Evolutionary conservation across 2,888 invertebrate genomes (phyloP).

Genomic region (Hipparchia sbordonii): DNA sequence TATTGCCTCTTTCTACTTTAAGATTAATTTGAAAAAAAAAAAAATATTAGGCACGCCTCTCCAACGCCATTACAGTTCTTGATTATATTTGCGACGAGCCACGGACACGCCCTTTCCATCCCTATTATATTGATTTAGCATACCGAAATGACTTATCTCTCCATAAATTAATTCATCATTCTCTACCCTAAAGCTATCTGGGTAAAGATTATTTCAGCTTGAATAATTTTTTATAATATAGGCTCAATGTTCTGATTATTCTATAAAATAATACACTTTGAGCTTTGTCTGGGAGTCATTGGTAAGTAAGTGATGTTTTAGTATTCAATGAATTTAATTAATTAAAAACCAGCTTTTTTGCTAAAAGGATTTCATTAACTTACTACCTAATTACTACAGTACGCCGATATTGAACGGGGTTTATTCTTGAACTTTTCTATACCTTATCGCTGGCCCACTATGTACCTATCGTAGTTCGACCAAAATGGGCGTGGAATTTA

Average conservation of each 20-base stretch:
- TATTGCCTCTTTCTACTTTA: neutral
- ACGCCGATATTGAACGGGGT: too few species aligned
- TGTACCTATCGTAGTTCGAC: too few species aligned
- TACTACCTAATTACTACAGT: too few species aligned
- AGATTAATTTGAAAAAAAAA: neutral
- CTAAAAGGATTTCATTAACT: neutral
- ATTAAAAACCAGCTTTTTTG: constrained; percentile 29
- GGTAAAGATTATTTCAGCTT: constrained; percentile 38
- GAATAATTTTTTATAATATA: constrained; percentile 49
- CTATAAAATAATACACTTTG: constrained; percentile 82
- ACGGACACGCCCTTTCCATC: constrained; percentile 78
- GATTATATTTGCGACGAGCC: constrained; percentile 81
- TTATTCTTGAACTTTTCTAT: too few species aligned
- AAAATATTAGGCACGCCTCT: constrained; percentile 41
- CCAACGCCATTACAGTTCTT: constrained; percentile 58
- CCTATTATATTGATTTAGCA: constrained; percentile 68
- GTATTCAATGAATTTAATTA: constrained; percentile 63
- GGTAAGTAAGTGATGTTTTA: constrained; percentile 77
- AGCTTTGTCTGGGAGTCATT: constrained; percentile 77
- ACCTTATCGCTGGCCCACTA: too few species aligned
- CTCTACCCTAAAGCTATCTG: constrained; percentile 38
- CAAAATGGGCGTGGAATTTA: too few species aligned
- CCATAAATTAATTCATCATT: constrained; percentile 40
- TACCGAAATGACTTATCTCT: constrained; percentile 53
- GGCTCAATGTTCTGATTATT: constrained; percentile 71